Evolutionary conservation across 2,888 invertebrate species (phyloP), one percentile per base, ranked within the genome.

Genomic region (Geotrupes spiniger): DNA sequence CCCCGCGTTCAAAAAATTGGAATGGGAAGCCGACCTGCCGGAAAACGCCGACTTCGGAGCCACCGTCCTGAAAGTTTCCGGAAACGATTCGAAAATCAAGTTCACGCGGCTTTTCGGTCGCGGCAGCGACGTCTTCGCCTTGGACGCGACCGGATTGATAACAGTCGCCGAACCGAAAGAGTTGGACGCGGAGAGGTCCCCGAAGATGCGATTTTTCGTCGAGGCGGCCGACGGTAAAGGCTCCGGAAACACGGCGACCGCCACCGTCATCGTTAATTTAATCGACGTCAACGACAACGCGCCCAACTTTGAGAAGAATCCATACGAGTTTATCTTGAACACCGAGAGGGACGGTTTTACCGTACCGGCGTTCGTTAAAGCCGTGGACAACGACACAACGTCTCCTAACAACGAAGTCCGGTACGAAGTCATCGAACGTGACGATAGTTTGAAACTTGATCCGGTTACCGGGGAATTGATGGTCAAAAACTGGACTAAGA

Each of bases 151-250:
- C 9, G 96, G 96, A 27, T 69, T 84, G 42, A 86, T 97, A 60
- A 87, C 87, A 3, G 85, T 95, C 25, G 84, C 85, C 26, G 82
- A 85, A 61, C 83, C 83, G 53, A 81, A 85, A 59, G 82, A 83
- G 15, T 84, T 94, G 57, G 95, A 97, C 72, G 83, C 92, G 29
- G 93, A 94, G 75, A 76, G 80, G 26, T 83, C 84, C 73, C 80
- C 86, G 59, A 85, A 84, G 60, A 82, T 90, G 70, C 81, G 84
- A 69, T 80, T 94, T 61, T 83, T 83, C 65, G 87, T 95, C 53
- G 89, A 89, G 76, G 95, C 94, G 52, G 82, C 87, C 57, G 39
- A 96, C 74, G 87, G 88, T 68, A 85, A 90, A 61, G 91, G 92
- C 43, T 77, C 80, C 61, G 92, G 92, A 48, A 84, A 87, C 68